These are phyloP conservation scores for Xenopus petersii DNA, from an alignment of 2,797 vertebrate species.

Conservation along the genomic window DNA sequence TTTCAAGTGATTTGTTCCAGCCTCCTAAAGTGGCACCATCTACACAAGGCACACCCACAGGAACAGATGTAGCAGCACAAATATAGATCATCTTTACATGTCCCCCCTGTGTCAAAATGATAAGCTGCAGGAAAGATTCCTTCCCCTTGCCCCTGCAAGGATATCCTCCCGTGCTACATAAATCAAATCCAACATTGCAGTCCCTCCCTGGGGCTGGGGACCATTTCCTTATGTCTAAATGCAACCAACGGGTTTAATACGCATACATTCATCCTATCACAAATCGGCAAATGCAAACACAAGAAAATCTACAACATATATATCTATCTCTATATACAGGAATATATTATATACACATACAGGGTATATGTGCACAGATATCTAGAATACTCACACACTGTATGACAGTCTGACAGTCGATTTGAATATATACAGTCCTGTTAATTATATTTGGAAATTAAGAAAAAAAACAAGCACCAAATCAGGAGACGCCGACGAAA, in stretches of 20 bases:
- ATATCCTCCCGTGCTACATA: constrained; percentile 45
- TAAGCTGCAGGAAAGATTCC: constrained; percentile 30
- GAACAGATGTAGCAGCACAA: constrained; percentile 23
- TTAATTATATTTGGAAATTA: background rate
- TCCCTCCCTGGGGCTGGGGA: constrained; percentile 33
- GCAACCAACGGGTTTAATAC: background rate
- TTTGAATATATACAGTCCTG: background rate
- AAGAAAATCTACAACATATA: too few relatives aligned
- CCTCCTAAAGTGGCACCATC: constrained; percentile 46
- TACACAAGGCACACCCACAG: constrained; percentile 44
- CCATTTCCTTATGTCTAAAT: constrained; percentile 32
- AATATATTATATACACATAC: too few relatives aligned
- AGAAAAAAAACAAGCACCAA: background rate
- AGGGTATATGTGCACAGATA: too few relatives aligned
- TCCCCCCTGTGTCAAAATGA: constrained; percentile 32
- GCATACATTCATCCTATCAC: constrained; percentile 7
- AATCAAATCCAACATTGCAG: constrained; percentile 36
- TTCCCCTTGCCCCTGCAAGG: constrained; percentile 34
- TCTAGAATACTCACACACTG: too few relatives aligned
- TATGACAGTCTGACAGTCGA: too few relatives aligned
- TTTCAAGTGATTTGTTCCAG: constrained; percentile 29
- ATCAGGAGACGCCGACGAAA: background rate
- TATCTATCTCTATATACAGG: too few relatives aligned
- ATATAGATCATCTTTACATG: constrained; percentile 39
- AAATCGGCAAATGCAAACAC: constrained; percentile 1